Percentiles rank a stretch among this genome's conserved stretches.
These are phyloP conservation scores for Morus bassanus DNA, from an alignment of 2,797 vertebrate genomes.

Conservation along the genomic window DNA sequence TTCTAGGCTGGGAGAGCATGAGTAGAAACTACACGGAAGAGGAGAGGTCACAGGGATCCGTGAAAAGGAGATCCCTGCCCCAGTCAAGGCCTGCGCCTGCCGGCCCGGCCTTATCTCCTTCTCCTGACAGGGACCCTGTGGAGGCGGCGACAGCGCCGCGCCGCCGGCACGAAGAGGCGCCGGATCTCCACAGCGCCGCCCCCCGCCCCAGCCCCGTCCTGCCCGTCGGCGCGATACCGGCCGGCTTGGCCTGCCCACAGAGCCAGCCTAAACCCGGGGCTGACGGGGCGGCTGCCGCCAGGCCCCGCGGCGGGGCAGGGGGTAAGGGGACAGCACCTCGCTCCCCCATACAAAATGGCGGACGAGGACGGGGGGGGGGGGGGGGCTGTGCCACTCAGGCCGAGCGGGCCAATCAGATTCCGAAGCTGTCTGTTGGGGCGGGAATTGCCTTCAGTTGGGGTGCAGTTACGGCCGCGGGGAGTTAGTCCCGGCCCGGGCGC, in stretches of 20 bases:
- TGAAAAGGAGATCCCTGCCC: accelerated
- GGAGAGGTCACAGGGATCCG: no score
- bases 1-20: accelerated
- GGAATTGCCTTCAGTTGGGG: accelerated
- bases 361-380: accelerated
- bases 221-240: neutral
- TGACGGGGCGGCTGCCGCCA: no score
- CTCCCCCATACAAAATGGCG: neutral
- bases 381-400: accelerated
- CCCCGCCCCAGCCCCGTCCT: no score
- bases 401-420: neutral
- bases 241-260: neutral
- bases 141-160: neutral
- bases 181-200: neutral
- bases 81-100: neutral
- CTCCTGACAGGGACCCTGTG: no score
- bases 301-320: no score
- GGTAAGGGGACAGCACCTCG: accelerated
- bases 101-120: neutral
- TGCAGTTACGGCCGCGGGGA: neutral
- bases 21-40: no score
- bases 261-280: neutral
- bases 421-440: neutral
- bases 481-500: neutral
- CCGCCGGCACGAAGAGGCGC: no score